phyloP scores from a whole-genome alignment of 2,888 invertebrate genomes.

The Tanytarsus gracilentus region DNA sequence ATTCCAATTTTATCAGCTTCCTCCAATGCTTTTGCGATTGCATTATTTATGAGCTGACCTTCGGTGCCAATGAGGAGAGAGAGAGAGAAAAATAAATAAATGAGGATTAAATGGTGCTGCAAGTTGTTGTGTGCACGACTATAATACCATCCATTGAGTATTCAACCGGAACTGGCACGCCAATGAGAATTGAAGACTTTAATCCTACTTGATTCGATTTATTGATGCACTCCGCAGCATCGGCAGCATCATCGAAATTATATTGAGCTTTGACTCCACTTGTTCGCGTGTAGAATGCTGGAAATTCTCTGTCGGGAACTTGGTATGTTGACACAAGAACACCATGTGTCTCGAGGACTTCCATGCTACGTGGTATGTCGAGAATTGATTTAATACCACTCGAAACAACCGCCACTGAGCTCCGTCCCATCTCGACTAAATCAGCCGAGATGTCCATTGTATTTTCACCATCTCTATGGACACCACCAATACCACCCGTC shows the following conservation, averaged over 20 bases:
- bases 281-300: constrained; percentile 81
- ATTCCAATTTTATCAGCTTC: constrained; percentile 54
- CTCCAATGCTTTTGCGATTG: constrained; percentile 59
- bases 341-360: constrained; percentile 92
- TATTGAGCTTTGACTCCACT: constrained; percentile 69
- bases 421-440: constrained; percentile 78
- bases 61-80: neutral
- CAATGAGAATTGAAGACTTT: constrained; percentile 70
- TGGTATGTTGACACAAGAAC: constrained; percentile 80
- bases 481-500: constrained; percentile 89
- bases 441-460: constrained; percentile 93
- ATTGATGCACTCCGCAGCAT: constrained; percentile 66
- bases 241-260: constrained; percentile 49
- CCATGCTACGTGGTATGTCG: constrained; percentile 88
- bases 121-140: too few relatives aligned
- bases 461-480: constrained; percentile 79
- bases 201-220: constrained; percentile 49
- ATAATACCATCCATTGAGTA: constrained; percentile 50
- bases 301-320: constrained; percentile 60
- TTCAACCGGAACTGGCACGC: constrained; percentile 79
- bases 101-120: constrained; percentile 9
- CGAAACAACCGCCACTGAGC: constrained; percentile 82
- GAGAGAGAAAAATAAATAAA: neutral
- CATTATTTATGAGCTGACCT: constrained; percentile 52
- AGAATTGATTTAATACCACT: constrained; percentile 96